Conservation (phyloP, 2,797 vertebrate genomes). For the Enteromius fasciolatus region DNA sequence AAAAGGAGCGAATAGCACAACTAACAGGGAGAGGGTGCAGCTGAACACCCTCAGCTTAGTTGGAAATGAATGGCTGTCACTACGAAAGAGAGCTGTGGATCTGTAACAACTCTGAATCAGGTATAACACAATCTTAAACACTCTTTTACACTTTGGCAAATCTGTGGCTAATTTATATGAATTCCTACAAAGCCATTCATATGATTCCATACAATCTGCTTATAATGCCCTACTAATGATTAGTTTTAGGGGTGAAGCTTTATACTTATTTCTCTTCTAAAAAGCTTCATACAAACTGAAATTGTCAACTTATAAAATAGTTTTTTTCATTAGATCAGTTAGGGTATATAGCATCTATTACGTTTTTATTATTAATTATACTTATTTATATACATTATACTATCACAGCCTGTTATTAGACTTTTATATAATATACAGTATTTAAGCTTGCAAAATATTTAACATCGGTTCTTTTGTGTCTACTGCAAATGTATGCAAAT, state of each 20-base stretch:
- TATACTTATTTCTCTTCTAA: not conserved
- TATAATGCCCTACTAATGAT: not conserved
- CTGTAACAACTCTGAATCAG: constrained; percentile 49
- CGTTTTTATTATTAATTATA: not conserved
- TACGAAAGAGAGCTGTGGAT: constrained; percentile 34
- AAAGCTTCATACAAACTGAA: not conserved
- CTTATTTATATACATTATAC: too few relatives aligned
- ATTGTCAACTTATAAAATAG: not conserved
- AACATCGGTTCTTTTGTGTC: not conserved
- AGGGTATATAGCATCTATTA: not conserved
- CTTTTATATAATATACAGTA: not conserved
- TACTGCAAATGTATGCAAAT: not conserved
- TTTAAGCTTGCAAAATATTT: not conserved
- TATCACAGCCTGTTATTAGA: not conserved
- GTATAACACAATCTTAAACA: constrained; percentile 58
- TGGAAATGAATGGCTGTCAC: constrained; percentile 43
- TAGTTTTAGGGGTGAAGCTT: not conserved
- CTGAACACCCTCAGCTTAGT: constrained; percentile 28
- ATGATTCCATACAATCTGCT: not conserved
- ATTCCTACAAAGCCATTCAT: not conserved
- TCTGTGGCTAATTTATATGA: not conserved
- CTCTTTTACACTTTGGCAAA: not conserved
- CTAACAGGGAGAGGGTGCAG: constrained; percentile 32
- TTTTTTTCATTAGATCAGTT: not conserved
- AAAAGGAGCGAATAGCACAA: constrained; percentile 43